A percentile compares a stretch with the other conserved stretches of the same genome.
Conservation (phyloP, 2,888 invertebrate genomes). For the Leucania comma region DNA sequence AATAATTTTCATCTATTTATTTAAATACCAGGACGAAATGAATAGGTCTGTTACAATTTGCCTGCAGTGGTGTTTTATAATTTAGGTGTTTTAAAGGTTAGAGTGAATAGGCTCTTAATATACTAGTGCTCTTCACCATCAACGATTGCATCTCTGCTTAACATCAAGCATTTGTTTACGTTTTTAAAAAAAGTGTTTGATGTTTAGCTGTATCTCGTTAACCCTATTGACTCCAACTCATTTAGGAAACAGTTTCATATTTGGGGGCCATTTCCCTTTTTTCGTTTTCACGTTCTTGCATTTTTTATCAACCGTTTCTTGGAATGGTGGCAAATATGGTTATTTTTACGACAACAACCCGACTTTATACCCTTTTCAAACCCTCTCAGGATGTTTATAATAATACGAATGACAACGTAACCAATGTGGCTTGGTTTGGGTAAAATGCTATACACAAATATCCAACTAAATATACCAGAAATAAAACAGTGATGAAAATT, state of each 20-base stretch:
- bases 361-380: neutral
- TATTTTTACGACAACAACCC: constrained; percentile 4
- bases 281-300: neutral
- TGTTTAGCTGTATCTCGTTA: neutral
- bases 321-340: constrained; percentile 1
- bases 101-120: too few relatives aligned
- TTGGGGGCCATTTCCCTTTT: neutral
- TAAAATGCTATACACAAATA: neutral
- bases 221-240: neutral
- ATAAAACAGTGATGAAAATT: too few relatives aligned
- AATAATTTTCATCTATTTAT: too few relatives aligned
- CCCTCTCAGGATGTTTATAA: neutral
- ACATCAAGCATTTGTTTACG: too few relatives aligned
- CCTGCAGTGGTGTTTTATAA: too few relatives aligned
- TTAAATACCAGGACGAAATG: too few relatives aligned
- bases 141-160: too few relatives aligned
- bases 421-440: neutral
- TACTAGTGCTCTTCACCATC: too few relatives aligned
- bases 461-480: too few relatives aligned
- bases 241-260: neutral
- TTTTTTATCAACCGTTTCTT: constrained; percentile 17
- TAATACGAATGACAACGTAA: neutral
- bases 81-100: too few relatives aligned
- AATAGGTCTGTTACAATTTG: too few relatives aligned
- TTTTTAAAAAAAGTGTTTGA: too few relatives aligned